Conservation (phyloP, 2,888 invertebrate species). For the Drosophila villosipedis region DNA sequence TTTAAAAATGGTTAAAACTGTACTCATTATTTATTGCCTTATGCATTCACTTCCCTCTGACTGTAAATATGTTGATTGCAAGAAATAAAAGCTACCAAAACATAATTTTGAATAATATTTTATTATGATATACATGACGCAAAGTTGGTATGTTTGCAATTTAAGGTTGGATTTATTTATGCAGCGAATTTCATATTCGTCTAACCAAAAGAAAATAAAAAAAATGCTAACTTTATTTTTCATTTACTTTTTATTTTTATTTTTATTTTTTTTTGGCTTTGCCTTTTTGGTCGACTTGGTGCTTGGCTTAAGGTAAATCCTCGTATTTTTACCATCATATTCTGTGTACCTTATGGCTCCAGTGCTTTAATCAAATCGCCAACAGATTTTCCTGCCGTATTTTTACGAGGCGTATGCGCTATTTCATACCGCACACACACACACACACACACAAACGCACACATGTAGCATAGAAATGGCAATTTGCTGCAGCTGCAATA, state of each 20-base stretch:
- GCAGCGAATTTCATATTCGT: constrained; percentile 3
- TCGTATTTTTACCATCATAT: constrained; percentile 43
- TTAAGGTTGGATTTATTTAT: background rate
- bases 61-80: background rate
- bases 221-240: background rate
- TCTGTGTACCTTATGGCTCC: constrained; percentile 50
- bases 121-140: background rate
- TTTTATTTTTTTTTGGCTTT: background rate
- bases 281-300: constrained; percentile 28
- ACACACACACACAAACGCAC: constrained; percentile 31
- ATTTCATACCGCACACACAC: constrained; percentile 47
- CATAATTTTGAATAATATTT: background rate
- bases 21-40: background rate
- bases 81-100: background rate
- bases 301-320: constrained; percentile 56
- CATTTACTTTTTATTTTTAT: background rate
- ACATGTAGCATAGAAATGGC: constrained; percentile 44
- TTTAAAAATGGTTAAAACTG: background rate
- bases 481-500: constrained; percentile 24
- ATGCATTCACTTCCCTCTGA: rapidly evolving
- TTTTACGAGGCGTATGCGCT: constrained; percentile 63
- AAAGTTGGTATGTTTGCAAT: background rate
- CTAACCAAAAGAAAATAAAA: background rate
- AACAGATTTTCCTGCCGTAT: constrained; percentile 31
- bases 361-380: constrained; percentile 63